Conservation (phyloP, 2,888 invertebrate species). For the Ramazzottius varieornatus region DNA sequence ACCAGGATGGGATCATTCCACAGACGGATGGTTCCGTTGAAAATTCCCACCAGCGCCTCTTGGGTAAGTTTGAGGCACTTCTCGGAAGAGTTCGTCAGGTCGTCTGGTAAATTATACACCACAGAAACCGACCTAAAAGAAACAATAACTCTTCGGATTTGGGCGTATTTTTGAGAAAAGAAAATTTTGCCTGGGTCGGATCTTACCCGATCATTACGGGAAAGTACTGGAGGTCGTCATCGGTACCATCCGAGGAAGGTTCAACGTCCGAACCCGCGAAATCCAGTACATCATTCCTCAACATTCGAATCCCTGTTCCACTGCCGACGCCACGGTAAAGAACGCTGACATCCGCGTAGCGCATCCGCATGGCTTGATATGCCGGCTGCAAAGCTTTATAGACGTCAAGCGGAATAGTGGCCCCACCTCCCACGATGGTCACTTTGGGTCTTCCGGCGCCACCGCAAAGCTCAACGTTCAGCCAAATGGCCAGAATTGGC, state of each 20-base stretch:
- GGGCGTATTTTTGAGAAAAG: no score
- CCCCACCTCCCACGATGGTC: no score
- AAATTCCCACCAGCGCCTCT: slow-evolving; percentile 16
- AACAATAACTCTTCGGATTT: no score
- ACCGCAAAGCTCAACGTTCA: no score
- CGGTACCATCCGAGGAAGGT: neutral
- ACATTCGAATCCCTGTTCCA: neutral
- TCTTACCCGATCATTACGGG: neutral
- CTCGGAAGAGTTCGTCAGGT: neutral
- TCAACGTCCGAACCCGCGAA: neutral
- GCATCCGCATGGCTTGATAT: neutral
- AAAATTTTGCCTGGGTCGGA: no score
- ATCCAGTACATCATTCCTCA: neutral
- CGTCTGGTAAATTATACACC: neutral
- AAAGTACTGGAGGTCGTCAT: neutral
- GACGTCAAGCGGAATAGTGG: no score
- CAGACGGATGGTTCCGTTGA: slow-evolving; percentile 14
- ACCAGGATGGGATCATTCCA: slow-evolving; percentile 15
- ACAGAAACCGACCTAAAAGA: neutral
- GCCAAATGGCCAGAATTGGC: no score
- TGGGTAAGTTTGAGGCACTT: slow-evolving; percentile 12
- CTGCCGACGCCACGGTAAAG: neutral
- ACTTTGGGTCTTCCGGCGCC: no score
- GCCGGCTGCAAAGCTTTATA: neutral
- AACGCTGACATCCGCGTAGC: neutral